Percentiles rank a stretch among this genome's conserved stretches.
These are phyloP conservation scores for Nomada fucata DNA, from an alignment of 2,888 invertebrate genomes.

Conservation along the genomic window DNA sequence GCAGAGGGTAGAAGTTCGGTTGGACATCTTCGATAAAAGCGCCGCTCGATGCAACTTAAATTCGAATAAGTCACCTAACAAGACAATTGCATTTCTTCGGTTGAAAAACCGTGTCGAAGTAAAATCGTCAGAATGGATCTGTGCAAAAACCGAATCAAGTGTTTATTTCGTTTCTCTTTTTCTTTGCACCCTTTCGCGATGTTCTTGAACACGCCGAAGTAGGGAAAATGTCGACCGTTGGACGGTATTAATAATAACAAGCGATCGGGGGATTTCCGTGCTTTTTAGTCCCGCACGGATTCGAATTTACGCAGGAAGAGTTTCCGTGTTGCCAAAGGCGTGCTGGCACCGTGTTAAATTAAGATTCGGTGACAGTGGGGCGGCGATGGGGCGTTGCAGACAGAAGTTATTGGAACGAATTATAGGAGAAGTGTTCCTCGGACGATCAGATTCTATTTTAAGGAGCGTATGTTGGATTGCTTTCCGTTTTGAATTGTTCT, in stretches of 20 bases:
- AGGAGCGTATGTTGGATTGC: background rate
- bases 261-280: constrained; percentile 32
- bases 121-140: too few relatives aligned
- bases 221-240: background rate
- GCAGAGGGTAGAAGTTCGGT: too few relatives aligned
- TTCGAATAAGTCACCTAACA: too few relatives aligned
- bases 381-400: background rate
- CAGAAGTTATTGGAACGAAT: background rate
- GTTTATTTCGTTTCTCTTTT: too few relatives aligned
- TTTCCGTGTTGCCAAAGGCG: constrained; percentile 10
- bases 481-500: background rate
- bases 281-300: constrained; percentile 14
- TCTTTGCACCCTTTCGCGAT: too few relatives aligned
- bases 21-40: too few relatives aligned
- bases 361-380: constrained; percentile 33
- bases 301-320: background rate
- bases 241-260: constrained; percentile 36
- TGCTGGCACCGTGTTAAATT: constrained; percentile 34
- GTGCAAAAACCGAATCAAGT: too few relatives aligned
- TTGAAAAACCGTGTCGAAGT: too few relatives aligned
- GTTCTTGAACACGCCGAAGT: background rate
- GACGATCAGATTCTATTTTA: background rate
- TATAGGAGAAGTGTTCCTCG: background rate
- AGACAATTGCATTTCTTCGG: too few relatives aligned
- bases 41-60: too few relatives aligned